Evolutionary conservation across 2,113 vertebrate species (phyloP), one percentile per base, ranked within the genome.

Genomic region (Herpetotheres cachinnans): DNA sequence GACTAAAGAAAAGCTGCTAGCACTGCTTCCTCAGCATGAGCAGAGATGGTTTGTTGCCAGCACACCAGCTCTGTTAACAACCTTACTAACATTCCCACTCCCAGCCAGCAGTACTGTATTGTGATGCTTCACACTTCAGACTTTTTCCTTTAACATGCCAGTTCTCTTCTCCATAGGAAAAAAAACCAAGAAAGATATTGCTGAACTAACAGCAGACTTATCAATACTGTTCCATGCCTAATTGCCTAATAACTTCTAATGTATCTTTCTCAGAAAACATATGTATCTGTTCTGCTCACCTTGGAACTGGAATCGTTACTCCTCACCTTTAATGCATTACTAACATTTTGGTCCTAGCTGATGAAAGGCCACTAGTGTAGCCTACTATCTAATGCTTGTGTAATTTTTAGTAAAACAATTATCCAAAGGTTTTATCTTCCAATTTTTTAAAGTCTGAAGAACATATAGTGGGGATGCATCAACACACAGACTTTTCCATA

Each of bases 311-410:
- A 62, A 63, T 76, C 10, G 3, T 56, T 55, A 66, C 40, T 92
- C 40, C 58, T 71, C 16, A 1, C 47, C 74, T 78, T 65, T 46
- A 63, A 81, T 32, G 40, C 34, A 10, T 24, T 20, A 66, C n/a
- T 38, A 79, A 66, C 12, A 16, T 79, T 96, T 91, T 85, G 74
- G 87, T 93, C 78, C 81, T 74, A 82, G 63, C 87, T 93, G 89
- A 50, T 85, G 20, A 63, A 88, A 56, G 71, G 81, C 86, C 49
- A 87, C 67, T 34, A 67, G 38, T 16, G 78, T 32, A 95, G 90
- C 76, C 86, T 91, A 72, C 80, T 86, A 77, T 29, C 90, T 96
- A 89, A 90, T 95, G 95, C 92, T 95, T 78, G 84, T 44, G 65
- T 38, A 34, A 50, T 89, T 97, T 96, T 95, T 54, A 89, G 58